Evolutionary conservation across 2,888 invertebrate species (phyloP).

Genomic region (Amphimallon solstitiale): DNA sequence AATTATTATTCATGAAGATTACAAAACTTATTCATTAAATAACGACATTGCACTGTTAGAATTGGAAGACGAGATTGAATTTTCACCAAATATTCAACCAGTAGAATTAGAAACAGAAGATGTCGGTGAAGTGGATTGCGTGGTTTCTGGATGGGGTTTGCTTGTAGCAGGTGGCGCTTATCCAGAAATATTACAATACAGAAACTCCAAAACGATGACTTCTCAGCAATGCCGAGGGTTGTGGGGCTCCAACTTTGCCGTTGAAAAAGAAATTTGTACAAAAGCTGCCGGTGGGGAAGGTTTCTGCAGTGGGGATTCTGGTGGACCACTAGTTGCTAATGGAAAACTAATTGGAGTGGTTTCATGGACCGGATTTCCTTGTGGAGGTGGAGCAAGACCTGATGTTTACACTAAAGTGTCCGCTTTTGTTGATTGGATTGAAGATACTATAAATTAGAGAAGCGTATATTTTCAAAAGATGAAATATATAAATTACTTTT

Average conservation of each 20-base stretch:
- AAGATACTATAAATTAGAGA: constrained; percentile 2
- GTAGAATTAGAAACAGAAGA: constrained; percentile 8
- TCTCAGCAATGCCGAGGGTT: not conserved
- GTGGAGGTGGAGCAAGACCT: not conserved
- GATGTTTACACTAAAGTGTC: constrained; percentile 10
- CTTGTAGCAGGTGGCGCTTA: not conserved
- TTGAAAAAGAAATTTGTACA: constrained; percentile 12
- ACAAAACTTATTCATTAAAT: not conserved
- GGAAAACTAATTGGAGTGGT: constrained; percentile 22
- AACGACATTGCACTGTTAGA: constrained; percentile 17
- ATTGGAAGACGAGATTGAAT: constrained; percentile 8
- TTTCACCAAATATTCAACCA: not conserved
- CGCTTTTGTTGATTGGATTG: constrained; percentile 20
- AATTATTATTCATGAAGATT: constrained; percentile 12
- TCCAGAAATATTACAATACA: constrained; percentile 6
- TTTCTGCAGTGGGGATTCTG: constrained; percentile 19
- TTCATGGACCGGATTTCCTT: not conserved
- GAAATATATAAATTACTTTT: too few species aligned
- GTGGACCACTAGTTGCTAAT: constrained; percentile 21
- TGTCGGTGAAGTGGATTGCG: not conserved
- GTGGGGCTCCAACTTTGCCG: not conserved
- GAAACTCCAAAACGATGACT: not conserved
- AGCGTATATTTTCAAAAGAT: too few species aligned
- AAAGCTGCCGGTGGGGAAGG: not conserved
- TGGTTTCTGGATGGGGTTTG: constrained; percentile 19